These are phyloP conservation scores for Sebastes variabilis DNA, from an alignment of 2,797 vertebrate genomes.

Conservation along the genomic window DNA sequence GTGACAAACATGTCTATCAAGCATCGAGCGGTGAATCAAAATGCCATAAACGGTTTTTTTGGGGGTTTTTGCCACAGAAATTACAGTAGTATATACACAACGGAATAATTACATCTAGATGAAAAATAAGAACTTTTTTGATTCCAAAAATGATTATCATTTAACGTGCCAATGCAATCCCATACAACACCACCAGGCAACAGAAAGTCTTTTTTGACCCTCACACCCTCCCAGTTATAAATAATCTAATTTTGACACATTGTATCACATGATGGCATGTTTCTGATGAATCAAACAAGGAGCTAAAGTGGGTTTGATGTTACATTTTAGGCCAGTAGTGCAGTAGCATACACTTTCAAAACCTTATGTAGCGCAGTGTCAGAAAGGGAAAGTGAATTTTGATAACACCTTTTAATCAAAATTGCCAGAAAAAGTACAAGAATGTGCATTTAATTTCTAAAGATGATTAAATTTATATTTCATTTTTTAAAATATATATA, in stretches of 20 bases:
- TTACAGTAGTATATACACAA: background rate
- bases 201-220: background rate
- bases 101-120: background rate
- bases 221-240: background rate
- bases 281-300: background rate
- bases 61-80: fast-evolving
- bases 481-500: background rate
- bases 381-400: background rate
- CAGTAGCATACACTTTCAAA: background rate
- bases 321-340: background rate
- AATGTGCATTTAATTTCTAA: background rate
- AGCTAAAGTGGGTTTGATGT: background rate
- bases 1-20: background rate
- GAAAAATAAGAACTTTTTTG: background rate
- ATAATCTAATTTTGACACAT: background rate
- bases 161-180: background rate
- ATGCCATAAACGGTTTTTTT: background rate
- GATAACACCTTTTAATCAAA: background rate
- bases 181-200: background rate
- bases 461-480: background rate
- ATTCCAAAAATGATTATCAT: background rate
- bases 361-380: background rate
- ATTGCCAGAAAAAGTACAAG: background rate
- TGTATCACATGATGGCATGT: background rate
- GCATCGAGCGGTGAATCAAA: background rate